phyloP scores from a whole-genome alignment of 2,888 invertebrate genomes.

The Sturmia bella region DNA sequence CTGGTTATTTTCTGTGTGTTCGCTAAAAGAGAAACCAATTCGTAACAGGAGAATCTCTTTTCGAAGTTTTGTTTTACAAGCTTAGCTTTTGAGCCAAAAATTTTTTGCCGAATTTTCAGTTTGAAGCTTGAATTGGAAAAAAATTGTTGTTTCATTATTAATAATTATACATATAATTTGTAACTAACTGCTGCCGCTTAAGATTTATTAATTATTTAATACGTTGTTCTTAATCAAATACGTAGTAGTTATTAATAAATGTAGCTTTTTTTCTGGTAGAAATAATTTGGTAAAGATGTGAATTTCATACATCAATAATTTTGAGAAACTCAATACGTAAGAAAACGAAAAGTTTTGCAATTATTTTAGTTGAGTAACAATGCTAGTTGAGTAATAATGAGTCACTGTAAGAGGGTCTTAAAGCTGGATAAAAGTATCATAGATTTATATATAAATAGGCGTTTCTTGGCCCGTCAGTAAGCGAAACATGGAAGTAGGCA shows the following conservation, averaged over 20 bases:
- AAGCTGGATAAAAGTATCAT: conserved; percentile 55
- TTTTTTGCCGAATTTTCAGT: conserved; percentile 8
- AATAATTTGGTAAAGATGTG: conserved; percentile 32
- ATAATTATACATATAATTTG: conserved; percentile 44
- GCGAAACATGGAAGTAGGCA: conserved; percentile 99
- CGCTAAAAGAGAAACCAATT: conserved; percentile 41
- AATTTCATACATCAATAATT: conserved; percentile 54
- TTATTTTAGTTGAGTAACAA: conserved; percentile 39
- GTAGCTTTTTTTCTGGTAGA: background rate
- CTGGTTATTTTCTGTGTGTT: background rate
- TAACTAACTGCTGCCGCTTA: conserved; percentile 65
- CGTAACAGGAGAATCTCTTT: conserved; percentile 14
- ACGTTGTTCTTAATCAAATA: conserved; percentile 14
- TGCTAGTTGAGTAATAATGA: conserved; percentile 50
- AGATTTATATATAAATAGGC: conserved; percentile 90
- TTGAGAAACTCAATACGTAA: conserved; percentile 21
- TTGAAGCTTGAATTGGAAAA: conserved; percentile 48
- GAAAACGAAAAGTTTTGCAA: conserved; percentile 23
- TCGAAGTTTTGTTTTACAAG: conserved; percentile 35
- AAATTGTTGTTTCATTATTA: conserved; percentile 30
- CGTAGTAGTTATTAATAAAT: conserved; percentile 4
- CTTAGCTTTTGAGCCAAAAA: conserved; percentile 42
- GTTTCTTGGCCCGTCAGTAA: conserved; percentile 99
- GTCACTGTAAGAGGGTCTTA: conserved; percentile 51
- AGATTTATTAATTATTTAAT: conserved; percentile 56